Percentiles rank a stretch among this genome's conserved stretches.
phyloP scores from a whole-genome alignment of 2,113 vertebrate genomes.

The Marcusenius ussheri region DNA sequence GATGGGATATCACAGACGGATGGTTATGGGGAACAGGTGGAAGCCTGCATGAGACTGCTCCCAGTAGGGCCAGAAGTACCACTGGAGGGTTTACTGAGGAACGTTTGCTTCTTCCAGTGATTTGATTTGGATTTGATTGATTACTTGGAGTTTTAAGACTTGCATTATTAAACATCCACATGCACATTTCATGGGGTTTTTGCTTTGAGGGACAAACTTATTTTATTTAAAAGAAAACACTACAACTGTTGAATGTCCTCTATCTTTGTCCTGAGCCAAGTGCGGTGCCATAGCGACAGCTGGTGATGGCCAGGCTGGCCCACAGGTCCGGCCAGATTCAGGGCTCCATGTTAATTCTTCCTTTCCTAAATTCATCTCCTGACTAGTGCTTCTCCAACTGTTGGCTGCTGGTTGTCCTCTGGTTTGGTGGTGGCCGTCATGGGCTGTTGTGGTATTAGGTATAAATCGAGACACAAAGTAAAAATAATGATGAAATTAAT shows the following conservation, averaged over 20 bases:
- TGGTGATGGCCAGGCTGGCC: not conserved
- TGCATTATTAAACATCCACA: not conserved
- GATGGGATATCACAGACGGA: slow-evolving; percentile 1
- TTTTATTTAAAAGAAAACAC: not conserved
- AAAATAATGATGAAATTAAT: not conserved
- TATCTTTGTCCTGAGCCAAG: not conserved
- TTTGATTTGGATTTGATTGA: slow-evolving; percentile 2
- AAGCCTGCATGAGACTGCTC: not conserved
- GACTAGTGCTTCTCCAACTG: not conserved
- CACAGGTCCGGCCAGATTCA: not conserved
- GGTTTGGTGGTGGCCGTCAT: not conserved
- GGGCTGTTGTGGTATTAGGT: not conserved
- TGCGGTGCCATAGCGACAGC: not conserved
- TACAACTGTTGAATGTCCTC: not conserved
- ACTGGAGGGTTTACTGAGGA: not conserved
- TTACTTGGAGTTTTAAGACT: not conserved
- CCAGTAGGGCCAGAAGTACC: not conserved
- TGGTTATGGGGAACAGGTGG: not conserved
- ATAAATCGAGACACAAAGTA: not conserved
- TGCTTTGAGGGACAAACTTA: not conserved
- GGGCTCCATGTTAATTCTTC: not conserved
- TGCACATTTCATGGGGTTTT: not conserved
- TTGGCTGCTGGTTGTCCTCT: not conserved
- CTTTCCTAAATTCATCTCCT: not conserved
- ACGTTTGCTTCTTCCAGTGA: not conserved